These are phyloP conservation scores for Gambelia wislizenii DNA, from an alignment of 2,797 vertebrate genomes.

Conservation along the genomic window DNA sequence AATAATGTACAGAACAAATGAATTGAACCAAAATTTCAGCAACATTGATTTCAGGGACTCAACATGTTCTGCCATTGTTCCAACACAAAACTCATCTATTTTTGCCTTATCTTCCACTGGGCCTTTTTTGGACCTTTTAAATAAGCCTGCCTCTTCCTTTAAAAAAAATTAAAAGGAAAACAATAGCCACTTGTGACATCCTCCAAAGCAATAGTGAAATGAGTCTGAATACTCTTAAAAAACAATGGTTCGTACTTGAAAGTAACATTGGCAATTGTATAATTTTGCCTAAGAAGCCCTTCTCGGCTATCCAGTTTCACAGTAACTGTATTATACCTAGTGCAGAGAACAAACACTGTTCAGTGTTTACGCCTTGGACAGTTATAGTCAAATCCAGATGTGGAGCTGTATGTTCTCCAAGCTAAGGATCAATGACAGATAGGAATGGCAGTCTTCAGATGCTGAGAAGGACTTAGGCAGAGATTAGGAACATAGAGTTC, in stretches of 20 bases:
- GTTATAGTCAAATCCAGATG: neutral
- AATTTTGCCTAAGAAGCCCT: neutral
- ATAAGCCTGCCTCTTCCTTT: neutral
- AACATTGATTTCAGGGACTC: constrained; percentile 10
- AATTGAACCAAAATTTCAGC: constrained; percentile 19
- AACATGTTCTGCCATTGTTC: neutral
- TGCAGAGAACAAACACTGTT: fast-evolving
- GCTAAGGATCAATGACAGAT: neutral
- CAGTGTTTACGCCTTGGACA: neutral
- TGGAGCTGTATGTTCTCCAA: neutral
- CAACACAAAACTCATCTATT: fast-evolving
- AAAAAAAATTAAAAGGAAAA: neutral
- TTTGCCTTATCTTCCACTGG: neutral
- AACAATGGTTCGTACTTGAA: neutral
- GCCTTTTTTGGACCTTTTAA: constrained; percentile 2
- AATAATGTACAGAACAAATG: neutral
- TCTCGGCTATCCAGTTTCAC: fast-evolving
- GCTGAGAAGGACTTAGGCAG: too few species aligned
- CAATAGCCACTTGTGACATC: neutral
- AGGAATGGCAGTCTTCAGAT: neutral
- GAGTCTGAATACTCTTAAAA: fast-evolving
- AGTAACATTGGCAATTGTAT: neutral
- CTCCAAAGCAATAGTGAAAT: neutral
- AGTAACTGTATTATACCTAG: neutral
- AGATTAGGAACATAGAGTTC: too few species aligned